These are phyloP conservation scores for Gambusia yucatana DNA, from an alignment of 2,797 vertebrate species.

Conservation along the genomic window DNA sequence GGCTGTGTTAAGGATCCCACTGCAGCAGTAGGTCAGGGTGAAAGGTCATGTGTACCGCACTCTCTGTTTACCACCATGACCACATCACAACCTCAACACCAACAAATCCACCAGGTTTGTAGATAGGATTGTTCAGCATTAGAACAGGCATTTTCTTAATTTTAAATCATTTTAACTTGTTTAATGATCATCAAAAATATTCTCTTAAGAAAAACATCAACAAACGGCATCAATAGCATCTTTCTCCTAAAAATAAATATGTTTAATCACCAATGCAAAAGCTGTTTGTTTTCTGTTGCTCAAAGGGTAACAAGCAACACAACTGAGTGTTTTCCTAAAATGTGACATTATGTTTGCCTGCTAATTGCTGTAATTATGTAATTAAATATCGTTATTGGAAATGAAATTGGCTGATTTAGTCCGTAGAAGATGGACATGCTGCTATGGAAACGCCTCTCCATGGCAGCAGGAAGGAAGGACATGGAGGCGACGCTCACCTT, in stretches of 20 bases:
- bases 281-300: slow-evolving; percentile 13
- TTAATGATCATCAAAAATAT: not conserved
- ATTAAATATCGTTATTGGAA: slow-evolving; percentile 31
- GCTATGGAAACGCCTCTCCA: slow-evolving; percentile 66
- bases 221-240: slow-evolving; percentile 13
- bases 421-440: slow-evolving; percentile 37
- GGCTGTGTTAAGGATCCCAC: not conserved
- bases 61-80: not conserved
- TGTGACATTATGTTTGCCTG: slow-evolving; percentile 2
- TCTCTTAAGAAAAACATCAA: not conserved
- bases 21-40: not conserved
- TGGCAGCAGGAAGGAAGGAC: not conserved
- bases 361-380: slow-evolving; percentile 29
- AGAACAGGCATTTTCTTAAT: not conserved
- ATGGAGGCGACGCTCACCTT: slow-evolving; percentile 85
- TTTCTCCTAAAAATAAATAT: slow-evolving; percentile 21
- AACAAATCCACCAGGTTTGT: not conserved
- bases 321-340: slow-evolving; percentile 23
- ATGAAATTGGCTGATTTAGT: slow-evolving; percentile 11
- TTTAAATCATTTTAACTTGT: not conserved
- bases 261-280: slow-evolving; percentile 6
- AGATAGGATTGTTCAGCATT: not conserved
- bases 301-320: not conserved
- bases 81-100: not conserved
- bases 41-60: not conserved